Conservation (phyloP, 1,140 invertebrate species). For the Drosophila lini region DNA sequence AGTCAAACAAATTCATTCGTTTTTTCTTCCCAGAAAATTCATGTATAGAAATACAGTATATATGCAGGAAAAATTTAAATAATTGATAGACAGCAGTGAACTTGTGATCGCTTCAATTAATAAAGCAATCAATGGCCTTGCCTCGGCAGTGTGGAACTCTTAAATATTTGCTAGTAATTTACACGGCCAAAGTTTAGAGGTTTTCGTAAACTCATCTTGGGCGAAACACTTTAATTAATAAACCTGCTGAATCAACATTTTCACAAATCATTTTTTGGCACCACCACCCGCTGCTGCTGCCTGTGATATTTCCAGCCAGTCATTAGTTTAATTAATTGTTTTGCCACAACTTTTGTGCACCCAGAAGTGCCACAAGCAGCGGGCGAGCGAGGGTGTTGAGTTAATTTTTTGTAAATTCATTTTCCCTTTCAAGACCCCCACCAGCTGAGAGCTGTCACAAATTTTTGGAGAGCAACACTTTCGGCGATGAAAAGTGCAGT, state of each 20-base stretch:
- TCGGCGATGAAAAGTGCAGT: constrained; percentile 57
- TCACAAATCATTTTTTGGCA: constrained; percentile 42
- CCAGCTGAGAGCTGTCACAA: constrained; percentile 52
- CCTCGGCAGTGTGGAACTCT: constrained; percentile 5
- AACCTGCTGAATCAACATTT: constrained; percentile 39
- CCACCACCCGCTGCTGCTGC: constrained; percentile 2
- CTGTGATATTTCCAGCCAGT: constrained; percentile 60
- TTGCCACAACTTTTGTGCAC: constrained; percentile 38
- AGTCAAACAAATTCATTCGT: constrained; percentile 57
- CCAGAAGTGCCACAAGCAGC: constrained; percentile 35
- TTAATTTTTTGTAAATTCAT: constrained; percentile 69
- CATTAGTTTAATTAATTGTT: constrained; percentile 79
- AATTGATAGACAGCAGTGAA: constrained; percentile 32
- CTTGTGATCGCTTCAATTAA: constrained; percentile 31
- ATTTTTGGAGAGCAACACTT: constrained; percentile 56
- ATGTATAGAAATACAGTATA: not conserved
- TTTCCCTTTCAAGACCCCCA: constrained; percentile 41
- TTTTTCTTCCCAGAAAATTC: constrained; percentile 40
- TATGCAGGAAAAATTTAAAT: constrained; percentile 30
- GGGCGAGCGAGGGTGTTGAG: constrained; percentile 47
- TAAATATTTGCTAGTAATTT: constrained; percentile 10
- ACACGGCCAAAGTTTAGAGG: constrained; percentile 3
- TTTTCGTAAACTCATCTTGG: constrained; percentile 25
- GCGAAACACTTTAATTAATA: constrained; percentile 43
- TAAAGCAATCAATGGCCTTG: constrained; percentile 39